phyloP scores from a whole-genome alignment of 2,113 vertebrate species.

The Lucifuga dentata region DNA sequence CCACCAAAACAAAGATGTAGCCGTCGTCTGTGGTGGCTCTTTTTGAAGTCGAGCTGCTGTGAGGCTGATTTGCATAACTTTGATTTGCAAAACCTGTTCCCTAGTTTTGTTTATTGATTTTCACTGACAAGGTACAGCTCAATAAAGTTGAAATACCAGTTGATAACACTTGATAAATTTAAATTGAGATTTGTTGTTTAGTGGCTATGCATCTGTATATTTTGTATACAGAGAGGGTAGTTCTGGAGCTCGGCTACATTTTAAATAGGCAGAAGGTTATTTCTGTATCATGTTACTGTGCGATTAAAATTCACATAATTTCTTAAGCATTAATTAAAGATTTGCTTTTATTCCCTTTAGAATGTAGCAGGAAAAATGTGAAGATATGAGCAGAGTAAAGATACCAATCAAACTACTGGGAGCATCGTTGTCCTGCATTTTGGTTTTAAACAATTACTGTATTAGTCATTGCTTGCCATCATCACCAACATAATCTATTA shows the following conservation, averaged over 20 bases:
- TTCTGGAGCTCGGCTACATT: background rate
- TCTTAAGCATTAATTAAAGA: background rate
- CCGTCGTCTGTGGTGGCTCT: background rate
- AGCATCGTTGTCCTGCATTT: constrained; percentile 12
- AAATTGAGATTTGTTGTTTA: background rate
- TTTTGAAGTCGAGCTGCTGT: background rate
- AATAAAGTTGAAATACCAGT: background rate
- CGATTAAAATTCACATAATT: constrained; percentile 38
- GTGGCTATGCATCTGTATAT: background rate
- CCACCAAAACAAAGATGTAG: background rate
- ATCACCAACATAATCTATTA: background rate
- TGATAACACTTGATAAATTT: background rate
- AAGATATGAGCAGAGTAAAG: background rate
- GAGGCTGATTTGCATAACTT: constrained; percentile 11
- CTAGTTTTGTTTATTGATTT: constrained; percentile 19
- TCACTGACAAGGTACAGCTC: background rate
- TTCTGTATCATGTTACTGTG: background rate
- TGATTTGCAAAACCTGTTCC: constrained; percentile 7
- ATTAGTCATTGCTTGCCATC: constrained; percentile 18
- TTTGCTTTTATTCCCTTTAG: constrained; percentile 24
- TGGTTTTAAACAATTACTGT: constrained; percentile 22
- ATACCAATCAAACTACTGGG: constrained; percentile 6
- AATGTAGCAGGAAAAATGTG: constrained; percentile 9
- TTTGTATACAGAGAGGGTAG: background rate
- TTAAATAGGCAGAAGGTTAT: background rate